Evolutionary conservation across 1,140 invertebrate species (phyloP).

Genomic region (Aphis craccivora): DNA sequence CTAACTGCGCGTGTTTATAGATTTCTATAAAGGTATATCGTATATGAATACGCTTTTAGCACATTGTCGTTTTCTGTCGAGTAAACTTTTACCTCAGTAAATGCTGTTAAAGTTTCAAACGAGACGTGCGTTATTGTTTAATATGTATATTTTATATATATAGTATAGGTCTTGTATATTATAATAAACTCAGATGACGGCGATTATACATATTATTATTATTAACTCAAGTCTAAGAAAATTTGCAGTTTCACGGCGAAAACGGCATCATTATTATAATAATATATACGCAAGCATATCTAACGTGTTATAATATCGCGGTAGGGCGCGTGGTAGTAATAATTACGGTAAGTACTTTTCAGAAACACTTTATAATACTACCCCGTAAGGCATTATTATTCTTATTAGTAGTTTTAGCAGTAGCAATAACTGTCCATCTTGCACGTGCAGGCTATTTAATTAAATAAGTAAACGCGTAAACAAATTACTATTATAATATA

Average conservation of each 20-base stretch:
- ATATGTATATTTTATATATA: background rate
- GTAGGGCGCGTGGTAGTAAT: background rate
- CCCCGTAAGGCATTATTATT: constrained; percentile 3
- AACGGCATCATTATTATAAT: background rate
- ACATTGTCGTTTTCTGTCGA: background rate
- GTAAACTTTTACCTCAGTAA: background rate
- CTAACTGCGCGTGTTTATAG: background rate
- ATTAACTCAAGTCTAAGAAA: background rate
- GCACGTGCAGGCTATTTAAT: background rate
- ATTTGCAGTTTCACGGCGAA: background rate
- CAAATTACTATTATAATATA: background rate
- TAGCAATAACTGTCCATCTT: background rate
- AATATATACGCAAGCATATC: background rate
- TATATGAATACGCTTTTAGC: background rate
- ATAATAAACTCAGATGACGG: background rate
- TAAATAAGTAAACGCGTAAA: background rate
- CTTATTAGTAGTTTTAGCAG: background rate
- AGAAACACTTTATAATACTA: constrained; percentile 4
- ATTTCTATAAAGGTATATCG: background rate
- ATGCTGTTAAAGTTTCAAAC: background rate
- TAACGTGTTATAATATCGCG: background rate
- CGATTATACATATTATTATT: constrained; percentile 37
- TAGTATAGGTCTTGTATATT: background rate
- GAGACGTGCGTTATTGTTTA: background rate
- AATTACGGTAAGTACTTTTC: constrained; percentile 42